Percentiles rank a stretch among this genome's conserved stretches.
Evolutionary conservation across 2,888 invertebrate species (phyloP).

Genomic region (Campoplex capitator): DNA sequence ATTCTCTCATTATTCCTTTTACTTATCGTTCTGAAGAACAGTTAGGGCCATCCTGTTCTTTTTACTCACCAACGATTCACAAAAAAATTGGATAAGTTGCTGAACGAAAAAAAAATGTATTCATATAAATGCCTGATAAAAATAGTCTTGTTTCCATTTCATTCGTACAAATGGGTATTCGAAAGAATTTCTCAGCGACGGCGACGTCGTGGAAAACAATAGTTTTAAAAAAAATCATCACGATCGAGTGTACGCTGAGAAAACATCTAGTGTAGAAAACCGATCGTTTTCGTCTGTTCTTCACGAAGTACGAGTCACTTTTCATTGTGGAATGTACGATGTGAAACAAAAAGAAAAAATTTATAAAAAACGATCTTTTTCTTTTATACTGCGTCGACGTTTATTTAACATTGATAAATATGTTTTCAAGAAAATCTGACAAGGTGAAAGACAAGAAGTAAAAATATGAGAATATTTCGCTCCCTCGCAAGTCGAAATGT

Average conservation of each 20-base stretch:
- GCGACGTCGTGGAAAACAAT: neutral
- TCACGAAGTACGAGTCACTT: too few species aligned
- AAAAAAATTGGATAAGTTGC: neutral
- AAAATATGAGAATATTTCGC: neutral
- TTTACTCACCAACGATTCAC: slow-evolving; percentile 13
- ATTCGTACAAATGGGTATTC: neutral
- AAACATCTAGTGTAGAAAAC: neutral
- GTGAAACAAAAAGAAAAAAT: neutral
- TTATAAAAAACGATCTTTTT: neutral
- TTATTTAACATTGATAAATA: neutral
- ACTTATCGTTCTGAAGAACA: slow-evolving; percentile 44
- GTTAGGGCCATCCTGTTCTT: neutral
- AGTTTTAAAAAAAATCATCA: neutral
- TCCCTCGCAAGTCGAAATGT: neutral
- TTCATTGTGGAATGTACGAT: too few species aligned
- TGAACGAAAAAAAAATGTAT: neutral
- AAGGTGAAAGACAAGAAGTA: neutral
- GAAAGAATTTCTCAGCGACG: neutral
- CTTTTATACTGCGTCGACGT: neutral
- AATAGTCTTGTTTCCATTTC: neutral
- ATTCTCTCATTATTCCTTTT: slow-evolving; percentile 24
- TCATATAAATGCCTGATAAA: neutral
- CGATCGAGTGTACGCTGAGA: neutral
- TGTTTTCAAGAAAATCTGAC: neutral
- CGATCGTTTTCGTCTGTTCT: too few species aligned